A percentile compares a stretch with the other conserved stretches of the same genome.
These are phyloP conservation scores for Strigops habroptila DNA, from an alignment of 2,113 vertebrate genomes.

Conservation along the genomic window DNA sequence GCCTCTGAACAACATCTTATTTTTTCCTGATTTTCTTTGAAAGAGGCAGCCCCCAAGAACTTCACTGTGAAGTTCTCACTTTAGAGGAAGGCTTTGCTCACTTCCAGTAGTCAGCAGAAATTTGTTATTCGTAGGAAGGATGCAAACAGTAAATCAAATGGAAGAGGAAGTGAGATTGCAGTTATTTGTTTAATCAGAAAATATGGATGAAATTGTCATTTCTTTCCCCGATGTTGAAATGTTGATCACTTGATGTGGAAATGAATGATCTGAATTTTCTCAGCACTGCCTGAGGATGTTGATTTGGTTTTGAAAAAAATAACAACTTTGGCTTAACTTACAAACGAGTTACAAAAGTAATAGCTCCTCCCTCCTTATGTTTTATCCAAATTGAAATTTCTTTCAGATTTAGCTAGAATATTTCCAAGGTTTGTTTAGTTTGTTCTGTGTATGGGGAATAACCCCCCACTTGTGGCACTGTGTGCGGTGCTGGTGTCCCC, in stretches of 20 bases:
- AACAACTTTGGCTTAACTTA: not conserved
- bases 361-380: not conserved
- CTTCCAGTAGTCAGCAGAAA: not conserved
- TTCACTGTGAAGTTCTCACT: not conserved
- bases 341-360: not conserved
- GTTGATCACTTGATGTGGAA: no score
- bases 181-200: not conserved
- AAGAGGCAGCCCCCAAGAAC: not conserved
- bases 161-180: not conserved
- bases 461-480: not conserved
- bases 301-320: not conserved
- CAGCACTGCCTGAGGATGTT: not conserved
- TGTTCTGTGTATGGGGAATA: not conserved
- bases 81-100: not conserved
- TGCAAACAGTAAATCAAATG: not conserved
- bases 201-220: not conserved
- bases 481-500: not conserved
- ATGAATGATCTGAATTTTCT: not conserved
- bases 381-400: not conserved
- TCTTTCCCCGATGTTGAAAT: not conserved
- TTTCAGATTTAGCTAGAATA: not conserved
- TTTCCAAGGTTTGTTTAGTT: not conserved
- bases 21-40: not conserved
- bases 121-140: not conserved
- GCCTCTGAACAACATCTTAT: not conserved